Conservation (phyloP, 2,888 invertebrate genomes). For the Ametastegia equiseti region DNA sequence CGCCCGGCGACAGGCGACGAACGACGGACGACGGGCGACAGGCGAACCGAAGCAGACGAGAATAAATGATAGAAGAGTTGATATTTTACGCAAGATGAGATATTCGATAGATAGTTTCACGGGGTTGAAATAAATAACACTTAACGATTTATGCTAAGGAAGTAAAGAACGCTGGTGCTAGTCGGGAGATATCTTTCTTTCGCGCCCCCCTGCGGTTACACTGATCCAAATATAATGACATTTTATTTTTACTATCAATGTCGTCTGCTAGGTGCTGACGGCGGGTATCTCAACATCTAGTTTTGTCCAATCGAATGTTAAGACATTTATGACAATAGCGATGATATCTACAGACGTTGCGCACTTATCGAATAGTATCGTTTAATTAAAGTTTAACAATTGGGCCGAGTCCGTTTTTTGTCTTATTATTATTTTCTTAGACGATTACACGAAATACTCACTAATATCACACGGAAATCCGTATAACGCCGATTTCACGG, state of each 20-base stretch:
- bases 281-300: slow-evolving; percentile 45
- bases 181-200: slow-evolving; percentile 40
- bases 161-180: slow-evolving; percentile 22
- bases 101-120: background rate
- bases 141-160: background rate
- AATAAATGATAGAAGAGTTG: slow-evolving; percentile 5
- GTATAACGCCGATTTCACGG: slow-evolving; percentile 63
- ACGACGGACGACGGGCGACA: background rate
- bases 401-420: background rate
- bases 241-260: slow-evolving; percentile 71
- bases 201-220: slow-evolving; percentile 55
- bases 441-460: slow-evolving; percentile 45
- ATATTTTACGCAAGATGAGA: background rate
- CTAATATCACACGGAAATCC: slow-evolving; percentile 55
- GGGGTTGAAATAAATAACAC: slow-evolving; percentile 9
- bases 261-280: slow-evolving; percentile 65
- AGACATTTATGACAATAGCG: background rate
- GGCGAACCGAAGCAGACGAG: background rate
- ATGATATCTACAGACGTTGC: background rate
- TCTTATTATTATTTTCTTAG: background rate
- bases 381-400: background rate
- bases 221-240: slow-evolving; percentile 68
- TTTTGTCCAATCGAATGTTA: slow-evolving; percentile 20
- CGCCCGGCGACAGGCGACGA: slow-evolving; percentile 15
- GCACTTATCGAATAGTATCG: background rate